Percentiles rank a stretch among this genome's conserved stretches.
These are phyloP conservation scores for Eupithecia abbreviata DNA, from an alignment of 2,888 invertebrate genomes.

Conservation along the genomic window DNA sequence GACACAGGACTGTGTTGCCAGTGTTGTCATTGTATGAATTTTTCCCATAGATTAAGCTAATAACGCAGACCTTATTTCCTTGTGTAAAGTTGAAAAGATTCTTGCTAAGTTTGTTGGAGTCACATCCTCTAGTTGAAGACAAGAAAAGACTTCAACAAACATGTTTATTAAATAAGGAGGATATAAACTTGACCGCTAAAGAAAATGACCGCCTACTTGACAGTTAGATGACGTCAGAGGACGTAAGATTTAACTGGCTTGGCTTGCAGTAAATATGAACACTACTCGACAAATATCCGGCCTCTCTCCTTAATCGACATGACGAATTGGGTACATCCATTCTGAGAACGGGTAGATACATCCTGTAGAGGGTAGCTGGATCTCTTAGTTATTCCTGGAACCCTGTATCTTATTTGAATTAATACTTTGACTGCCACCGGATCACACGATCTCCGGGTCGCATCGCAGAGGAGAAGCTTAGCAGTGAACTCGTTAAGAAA, in stretches of 20 bases:
- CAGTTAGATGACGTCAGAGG: background rate
- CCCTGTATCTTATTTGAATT: background rate
- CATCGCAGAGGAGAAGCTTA: background rate
- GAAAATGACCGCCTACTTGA: background rate
- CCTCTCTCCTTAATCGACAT: slow-evolving; percentile 35
- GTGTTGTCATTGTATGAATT: background rate
- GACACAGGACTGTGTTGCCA: background rate
- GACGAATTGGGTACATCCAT: slow-evolving; percentile 50
- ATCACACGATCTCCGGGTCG: background rate
- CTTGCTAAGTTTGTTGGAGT: slow-evolving; percentile 44
- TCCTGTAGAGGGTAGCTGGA: background rate
- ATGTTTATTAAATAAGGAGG: no score
- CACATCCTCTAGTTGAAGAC: slow-evolving; percentile 63
- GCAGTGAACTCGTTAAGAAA: background rate
- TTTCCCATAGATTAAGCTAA: background rate
- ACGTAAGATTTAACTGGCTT: background rate
- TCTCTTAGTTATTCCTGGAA: background rate
- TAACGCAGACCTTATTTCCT: slow-evolving; percentile 38
- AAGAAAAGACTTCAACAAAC: slow-evolving; percentile 57
- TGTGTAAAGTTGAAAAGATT: slow-evolving; percentile 27
- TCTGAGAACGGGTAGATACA: slow-evolving; percentile 9
- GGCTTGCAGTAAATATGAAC: slow-evolving; percentile 16
- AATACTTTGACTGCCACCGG: background rate
- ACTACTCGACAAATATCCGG: slow-evolving; percentile 29
- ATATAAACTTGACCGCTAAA: background rate